A percentile compares a stretch with the other conserved stretches of the same genome.
Conservation (phyloP, 2,888 invertebrate genomes). For the Tyria jacobaeae region DNA sequence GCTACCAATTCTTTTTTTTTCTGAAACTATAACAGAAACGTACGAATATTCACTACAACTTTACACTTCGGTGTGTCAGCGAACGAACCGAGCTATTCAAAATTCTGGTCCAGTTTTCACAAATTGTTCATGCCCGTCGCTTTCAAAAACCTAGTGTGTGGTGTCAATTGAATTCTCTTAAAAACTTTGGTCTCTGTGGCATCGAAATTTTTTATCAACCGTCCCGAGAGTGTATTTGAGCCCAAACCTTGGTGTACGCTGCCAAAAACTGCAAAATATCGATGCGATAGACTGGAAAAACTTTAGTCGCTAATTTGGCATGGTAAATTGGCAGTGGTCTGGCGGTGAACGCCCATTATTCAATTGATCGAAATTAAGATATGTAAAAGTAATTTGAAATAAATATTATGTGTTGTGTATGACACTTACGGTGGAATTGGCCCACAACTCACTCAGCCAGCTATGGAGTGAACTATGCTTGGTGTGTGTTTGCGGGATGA, state of each 20-base stretch:
- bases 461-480: too few relatives aligned
- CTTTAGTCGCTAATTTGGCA: slow-evolving; percentile 32
- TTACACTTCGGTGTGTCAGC: slow-evolving; percentile 23
- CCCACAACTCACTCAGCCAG: too few relatives aligned
- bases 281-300: slow-evolving; percentile 25
- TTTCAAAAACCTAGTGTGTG: slow-evolving; percentile 57
- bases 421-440: too few relatives aligned
- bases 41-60: slow-evolving; percentile 32
- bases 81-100: slow-evolving; percentile 52
- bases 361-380: not conserved
- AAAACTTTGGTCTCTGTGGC: slow-evolving; percentile 54
- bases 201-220: slow-evolving; percentile 71
- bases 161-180: slow-evolving; percentile 69
- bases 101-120: slow-evolving; percentile 62
- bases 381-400: not conserved
- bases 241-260: slow-evolving; percentile 53
- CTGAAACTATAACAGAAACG: slow-evolving; percentile 17
- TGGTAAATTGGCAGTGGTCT: slow-evolving; percentile 25
- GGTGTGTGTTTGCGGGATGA: too few relatives aligned
- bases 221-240: slow-evolving; percentile 63
- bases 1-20: slow-evolving; percentile 18
- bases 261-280: slow-evolving; percentile 44
- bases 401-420: too few relatives aligned
- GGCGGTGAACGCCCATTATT: not conserved
- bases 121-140: slow-evolving; percentile 63